A percentile compares a stretch with the other conserved stretches of the same genome.
Evolutionary conservation across 2,113 vertebrate genomes (phyloP).

Genomic region (Macrotis lagotis): DNA sequence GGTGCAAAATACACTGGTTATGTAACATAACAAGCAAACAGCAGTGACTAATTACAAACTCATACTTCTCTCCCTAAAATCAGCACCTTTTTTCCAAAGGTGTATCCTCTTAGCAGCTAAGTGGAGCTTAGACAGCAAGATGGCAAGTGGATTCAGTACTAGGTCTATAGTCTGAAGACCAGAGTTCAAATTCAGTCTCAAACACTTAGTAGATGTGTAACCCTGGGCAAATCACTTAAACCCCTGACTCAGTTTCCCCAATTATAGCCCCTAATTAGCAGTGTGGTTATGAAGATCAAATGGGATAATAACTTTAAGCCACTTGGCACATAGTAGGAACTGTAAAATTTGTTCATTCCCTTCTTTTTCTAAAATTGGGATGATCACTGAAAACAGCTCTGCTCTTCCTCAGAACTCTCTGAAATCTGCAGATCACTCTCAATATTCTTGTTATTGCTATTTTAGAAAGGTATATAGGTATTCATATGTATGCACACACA

Average conservation of each 20-base stretch:
- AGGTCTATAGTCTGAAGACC: not conserved
- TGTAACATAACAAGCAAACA: not conserved
- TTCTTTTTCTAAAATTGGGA: not conserved
- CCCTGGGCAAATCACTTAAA: not conserved
- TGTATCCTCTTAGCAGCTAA: not conserved
- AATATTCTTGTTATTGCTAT: not conserved
- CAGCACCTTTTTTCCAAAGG: not conserved
- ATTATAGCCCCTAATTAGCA: not conserved
- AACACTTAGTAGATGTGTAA: not conserved
- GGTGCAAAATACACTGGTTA: not conserved
- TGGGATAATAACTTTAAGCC: not conserved
- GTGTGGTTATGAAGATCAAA: not conserved
- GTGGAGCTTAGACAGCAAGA: not conserved
- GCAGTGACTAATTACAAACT: not conserved
- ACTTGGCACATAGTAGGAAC: not conserved
- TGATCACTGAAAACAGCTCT: not conserved
- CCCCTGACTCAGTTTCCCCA: not conserved
- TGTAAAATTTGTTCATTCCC: not conserved
- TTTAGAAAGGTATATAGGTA: not conserved
- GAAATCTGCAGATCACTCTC: not conserved
- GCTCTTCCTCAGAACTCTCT: not conserved
- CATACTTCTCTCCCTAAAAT: not conserved
- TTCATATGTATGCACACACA: not conserved
- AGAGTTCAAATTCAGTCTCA: not conserved
- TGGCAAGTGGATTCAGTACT: not conserved